These are phyloP conservation scores for Ianthella basta DNA, from an alignment of 37 sponge, comb jelly and placozoan genomes.

Conservation along the genomic window DNA sequence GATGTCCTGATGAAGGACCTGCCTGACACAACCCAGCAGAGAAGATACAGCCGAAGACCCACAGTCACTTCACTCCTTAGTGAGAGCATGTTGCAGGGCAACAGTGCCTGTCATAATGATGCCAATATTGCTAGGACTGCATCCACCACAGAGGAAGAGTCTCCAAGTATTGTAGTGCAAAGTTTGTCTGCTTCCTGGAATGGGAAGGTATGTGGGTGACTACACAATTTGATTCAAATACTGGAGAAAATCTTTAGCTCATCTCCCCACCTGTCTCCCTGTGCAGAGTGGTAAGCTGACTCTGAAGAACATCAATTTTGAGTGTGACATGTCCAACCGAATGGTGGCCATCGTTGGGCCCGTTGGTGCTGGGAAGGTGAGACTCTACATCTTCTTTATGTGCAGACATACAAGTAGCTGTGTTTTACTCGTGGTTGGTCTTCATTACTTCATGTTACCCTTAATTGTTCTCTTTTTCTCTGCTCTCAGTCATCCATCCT, in stretches of 20 bases:
- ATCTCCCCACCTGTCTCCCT: neutral
- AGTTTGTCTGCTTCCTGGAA: neutral
- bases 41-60: constrained; percentile 24
- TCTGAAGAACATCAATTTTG: neutral
- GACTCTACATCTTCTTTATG: too few relatives aligned
- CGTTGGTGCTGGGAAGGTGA: constrained; percentile 53
- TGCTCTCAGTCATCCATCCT: constrained; percentile 59
- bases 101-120: neutral
- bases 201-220: neutral
- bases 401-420: too few relatives aligned
- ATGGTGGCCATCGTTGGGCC: constrained; percentile 46
- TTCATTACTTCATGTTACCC: neutral
- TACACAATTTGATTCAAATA: too few relatives aligned
- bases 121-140: neutral
- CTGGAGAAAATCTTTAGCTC: too few relatives aligned
- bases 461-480: neutral
- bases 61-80: constrained; percentile 1
- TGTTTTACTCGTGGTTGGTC: neutral
- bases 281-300: neutral
- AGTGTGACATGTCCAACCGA: constrained; percentile 8
- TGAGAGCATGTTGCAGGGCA: neutral
- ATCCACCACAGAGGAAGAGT: neutral
- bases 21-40: constrained; percentile 3
- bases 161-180: neutral
- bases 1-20: constrained; percentile 19